phyloP scores from a whole-genome alignment of 2,888 invertebrate species.

The Amiota minor region DNA sequence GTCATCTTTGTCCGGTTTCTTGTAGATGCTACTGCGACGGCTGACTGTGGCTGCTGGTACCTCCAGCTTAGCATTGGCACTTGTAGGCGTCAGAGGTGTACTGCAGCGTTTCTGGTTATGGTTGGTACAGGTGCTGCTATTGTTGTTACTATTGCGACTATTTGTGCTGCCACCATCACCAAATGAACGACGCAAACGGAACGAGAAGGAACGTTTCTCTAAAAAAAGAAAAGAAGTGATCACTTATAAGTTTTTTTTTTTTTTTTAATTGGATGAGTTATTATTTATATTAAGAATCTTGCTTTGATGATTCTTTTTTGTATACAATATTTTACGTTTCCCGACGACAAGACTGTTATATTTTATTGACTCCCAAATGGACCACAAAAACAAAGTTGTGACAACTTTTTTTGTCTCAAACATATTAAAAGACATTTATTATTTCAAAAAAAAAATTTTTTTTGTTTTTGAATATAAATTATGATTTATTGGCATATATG shows the following conservation, averaged over 20 bases:
- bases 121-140: conserved; percentile 70
- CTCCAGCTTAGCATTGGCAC: conserved; percentile 60
- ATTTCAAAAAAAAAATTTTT: conserved; percentile 27
- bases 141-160: conserved; percentile 70
- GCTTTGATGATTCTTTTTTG: not conserved
- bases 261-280: not conserved
- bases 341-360: not conserved
- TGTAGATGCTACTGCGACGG: conserved; percentile 72
- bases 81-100: conserved; percentile 67
- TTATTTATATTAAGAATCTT: not conserved
- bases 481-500: conserved; percentile 54
- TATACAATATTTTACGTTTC: not conserved
- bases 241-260: not conserved
- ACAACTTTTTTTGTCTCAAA: conserved; percentile 37
- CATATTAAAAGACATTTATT: conserved; percentile 21
- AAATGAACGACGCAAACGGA: conserved; percentile 67
- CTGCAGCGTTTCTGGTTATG: conserved; percentile 64
- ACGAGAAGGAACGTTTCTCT: conserved; percentile 71
- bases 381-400: conserved; percentile 12
- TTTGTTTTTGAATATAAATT: conserved; percentile 35
- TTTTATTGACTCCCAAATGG: conserved; percentile 24
- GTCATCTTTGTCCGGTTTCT: conserved; percentile 72
- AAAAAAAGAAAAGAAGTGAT: conserved; percentile 31
- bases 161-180: conserved; percentile 70
- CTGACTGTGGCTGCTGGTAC: conserved; percentile 67